phyloP scores from a whole-genome alignment of 2,888 invertebrate genomes.

The Drosophila paranaensis region DNA sequence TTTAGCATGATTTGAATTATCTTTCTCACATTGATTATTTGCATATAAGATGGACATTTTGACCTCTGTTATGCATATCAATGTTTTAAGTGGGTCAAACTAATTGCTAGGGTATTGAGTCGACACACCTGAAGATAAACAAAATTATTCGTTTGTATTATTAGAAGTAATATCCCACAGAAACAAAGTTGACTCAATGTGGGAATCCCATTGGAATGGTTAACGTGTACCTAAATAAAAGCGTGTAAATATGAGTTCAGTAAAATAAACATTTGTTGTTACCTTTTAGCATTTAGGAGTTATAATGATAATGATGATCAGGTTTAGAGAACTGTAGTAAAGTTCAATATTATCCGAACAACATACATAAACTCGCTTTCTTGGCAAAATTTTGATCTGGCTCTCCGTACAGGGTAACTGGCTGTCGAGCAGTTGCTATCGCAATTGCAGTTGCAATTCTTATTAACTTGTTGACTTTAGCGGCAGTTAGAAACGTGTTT shows the following conservation, averaged over 20 bases:
- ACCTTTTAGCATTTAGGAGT: not conserved
- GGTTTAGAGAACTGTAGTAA: too few relatives aligned
- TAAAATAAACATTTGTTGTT: not conserved
- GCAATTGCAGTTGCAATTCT: conserved; percentile 32
- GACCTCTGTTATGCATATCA: too few relatives aligned
- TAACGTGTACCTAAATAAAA: not conserved
- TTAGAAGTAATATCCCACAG: not conserved
- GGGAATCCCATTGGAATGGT: not conserved
- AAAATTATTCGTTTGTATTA: not conserved
- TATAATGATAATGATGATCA: not conserved
- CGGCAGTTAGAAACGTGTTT: conserved; percentile 65
- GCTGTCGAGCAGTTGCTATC: conserved; percentile 14
- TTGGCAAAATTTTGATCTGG: not conserved
- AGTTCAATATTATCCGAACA: not conserved
- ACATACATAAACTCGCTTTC: not conserved
- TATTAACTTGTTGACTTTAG: conserved; percentile 64
- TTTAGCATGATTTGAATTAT: too few relatives aligned
- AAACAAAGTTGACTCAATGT: not conserved
- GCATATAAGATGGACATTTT: too few relatives aligned
- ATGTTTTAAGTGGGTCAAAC: not conserved
- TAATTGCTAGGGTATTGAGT: not conserved
- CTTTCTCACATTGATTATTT: too few relatives aligned
- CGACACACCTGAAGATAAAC: too few relatives aligned
- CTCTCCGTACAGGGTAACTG: conserved; percentile 19
- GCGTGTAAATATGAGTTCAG: not conserved